Evolutionary conservation across 2,113 vertebrate species (phyloP).

Genomic region (Loxodonta africana): DNA sequence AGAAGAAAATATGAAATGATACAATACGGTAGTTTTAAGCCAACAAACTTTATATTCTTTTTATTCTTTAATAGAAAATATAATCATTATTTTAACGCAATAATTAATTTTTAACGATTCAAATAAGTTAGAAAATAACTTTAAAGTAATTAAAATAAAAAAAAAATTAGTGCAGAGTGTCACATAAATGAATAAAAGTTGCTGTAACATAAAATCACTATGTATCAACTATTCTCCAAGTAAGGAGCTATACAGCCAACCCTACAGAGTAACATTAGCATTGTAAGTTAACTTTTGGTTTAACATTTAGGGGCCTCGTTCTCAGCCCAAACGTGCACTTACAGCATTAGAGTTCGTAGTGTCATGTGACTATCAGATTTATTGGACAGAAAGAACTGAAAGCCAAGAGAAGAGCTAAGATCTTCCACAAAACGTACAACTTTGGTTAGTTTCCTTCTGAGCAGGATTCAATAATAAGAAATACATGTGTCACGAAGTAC

Average conservation of each 20-base stretch:
- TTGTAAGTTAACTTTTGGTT: not conserved
- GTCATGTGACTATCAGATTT: not conserved
- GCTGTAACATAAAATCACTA: constrained; percentile 26
- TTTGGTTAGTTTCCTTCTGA: constrained; percentile 46
- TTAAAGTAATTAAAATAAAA: constrained; percentile 14
- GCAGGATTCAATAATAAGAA: constrained; percentile 3
- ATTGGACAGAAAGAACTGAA: not conserved
- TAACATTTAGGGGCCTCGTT: constrained; percentile 57
- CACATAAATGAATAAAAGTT: constrained; percentile 38
- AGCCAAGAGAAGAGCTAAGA: not conserved
- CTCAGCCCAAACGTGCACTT: constrained; percentile 31
- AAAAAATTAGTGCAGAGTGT: not conserved
- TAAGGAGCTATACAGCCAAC: not conserved
- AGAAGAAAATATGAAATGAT: not conserved
- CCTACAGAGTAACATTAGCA: not conserved
- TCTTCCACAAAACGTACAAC: constrained; percentile 32
- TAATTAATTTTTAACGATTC: constrained; percentile 9
- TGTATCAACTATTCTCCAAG: constrained; percentile 4
- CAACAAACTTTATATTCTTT: not conserved
- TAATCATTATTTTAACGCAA: not conserved
- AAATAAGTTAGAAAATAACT: constrained; percentile 6
- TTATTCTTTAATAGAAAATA: not conserved
- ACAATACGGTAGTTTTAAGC: not conserved
- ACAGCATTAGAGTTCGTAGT: constrained; percentile 19
- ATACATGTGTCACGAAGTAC: not conserved